Evolutionary conservation across 2,888 invertebrate genomes (phyloP).

Genomic region (Drosophila pseudotakahashii): DNA sequence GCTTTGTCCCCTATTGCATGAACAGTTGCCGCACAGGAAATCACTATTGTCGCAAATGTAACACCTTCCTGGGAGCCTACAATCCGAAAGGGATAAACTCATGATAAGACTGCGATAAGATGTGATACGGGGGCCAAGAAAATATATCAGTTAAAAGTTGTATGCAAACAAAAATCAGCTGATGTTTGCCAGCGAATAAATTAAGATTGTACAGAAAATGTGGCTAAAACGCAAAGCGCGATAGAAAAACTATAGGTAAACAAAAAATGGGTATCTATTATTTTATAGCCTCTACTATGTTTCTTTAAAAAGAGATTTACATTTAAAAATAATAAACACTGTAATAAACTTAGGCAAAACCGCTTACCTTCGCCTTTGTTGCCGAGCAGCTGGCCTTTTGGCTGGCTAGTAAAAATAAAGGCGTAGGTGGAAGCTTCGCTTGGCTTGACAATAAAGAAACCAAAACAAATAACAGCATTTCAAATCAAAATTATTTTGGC

Average conservation of each 20-base stretch:
- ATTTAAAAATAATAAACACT: constrained; percentile 10
- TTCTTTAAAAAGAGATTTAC: neutral
- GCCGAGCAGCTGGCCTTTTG: constrained; percentile 16
- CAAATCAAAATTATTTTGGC: constrained; percentile 3
- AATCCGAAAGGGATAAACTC: constrained; percentile 61
- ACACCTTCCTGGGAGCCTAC: constrained; percentile 81
- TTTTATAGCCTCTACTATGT: neutral
- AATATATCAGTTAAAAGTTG: neutral
- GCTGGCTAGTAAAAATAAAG: constrained; percentile 7
- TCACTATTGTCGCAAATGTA: constrained; percentile 82
- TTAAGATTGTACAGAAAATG: constrained; percentile 20
- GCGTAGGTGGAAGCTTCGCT: constrained; percentile 13
- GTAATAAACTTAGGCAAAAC: constrained; percentile 27
- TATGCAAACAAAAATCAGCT: constrained; percentile 14
- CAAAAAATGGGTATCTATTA: neutral
- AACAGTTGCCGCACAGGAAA: constrained; percentile 83
- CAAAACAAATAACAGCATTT: constrained; percentile 1
- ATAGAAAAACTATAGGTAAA: neutral
- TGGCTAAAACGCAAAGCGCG: neutral
- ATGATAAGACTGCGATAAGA: constrained; percentile 31
- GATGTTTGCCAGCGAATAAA: constrained; percentile 15
- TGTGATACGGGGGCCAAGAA: constrained; percentile 31
- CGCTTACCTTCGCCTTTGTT: constrained; percentile 17
- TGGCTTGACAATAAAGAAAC: constrained; percentile 9
- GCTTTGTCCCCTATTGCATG: constrained; percentile 83